Conservation (phyloP, 2,888 invertebrate genomes). For the Polyommatus icarus region DNA sequence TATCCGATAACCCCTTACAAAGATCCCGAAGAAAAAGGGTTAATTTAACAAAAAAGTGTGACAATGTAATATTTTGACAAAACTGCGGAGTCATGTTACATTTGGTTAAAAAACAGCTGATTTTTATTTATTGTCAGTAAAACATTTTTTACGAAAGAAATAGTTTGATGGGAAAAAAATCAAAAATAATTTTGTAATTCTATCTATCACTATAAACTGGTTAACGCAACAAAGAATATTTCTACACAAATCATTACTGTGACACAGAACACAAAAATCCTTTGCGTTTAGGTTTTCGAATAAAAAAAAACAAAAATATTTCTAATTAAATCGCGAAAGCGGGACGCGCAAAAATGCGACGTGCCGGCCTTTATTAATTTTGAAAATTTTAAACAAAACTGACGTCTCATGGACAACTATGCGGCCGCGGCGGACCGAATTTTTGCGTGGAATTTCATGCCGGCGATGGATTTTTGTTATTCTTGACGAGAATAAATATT, state of each 20-base stretch:
- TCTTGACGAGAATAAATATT: neutral
- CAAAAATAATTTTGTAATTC: neutral
- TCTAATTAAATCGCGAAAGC: constrained; percentile 64
- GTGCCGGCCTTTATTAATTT: constrained; percentile 70
- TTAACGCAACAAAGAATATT: neutral
- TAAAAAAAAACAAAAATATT: constrained; percentile 66
- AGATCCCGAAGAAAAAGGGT: constrained; percentile 53
- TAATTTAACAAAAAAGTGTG: constrained; percentile 56
- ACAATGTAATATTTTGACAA: constrained; percentile 77
- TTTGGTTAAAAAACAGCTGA: constrained; percentile 42
- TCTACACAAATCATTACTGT: neutral
- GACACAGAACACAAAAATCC: neutral
- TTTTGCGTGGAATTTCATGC: constrained; percentile 63
- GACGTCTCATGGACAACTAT: constrained; percentile 72
- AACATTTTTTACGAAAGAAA: constrained; percentile 33
- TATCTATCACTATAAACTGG: neutral
- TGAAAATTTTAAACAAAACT: constrained; percentile 75
- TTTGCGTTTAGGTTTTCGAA: constrained; percentile 34
- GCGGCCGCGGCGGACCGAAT: constrained; percentile 60
- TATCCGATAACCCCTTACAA: constrained; percentile 55
- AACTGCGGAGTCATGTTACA: constrained; percentile 70
- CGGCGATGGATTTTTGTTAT: constrained; percentile 38
- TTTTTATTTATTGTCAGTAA: constrained; percentile 15
- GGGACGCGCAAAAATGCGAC: constrained; percentile 59
- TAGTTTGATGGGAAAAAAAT: constrained; percentile 33